Evolutionary conservation across 2,888 invertebrate species (phyloP).

Genomic region (Nymphalis c-album): DNA sequence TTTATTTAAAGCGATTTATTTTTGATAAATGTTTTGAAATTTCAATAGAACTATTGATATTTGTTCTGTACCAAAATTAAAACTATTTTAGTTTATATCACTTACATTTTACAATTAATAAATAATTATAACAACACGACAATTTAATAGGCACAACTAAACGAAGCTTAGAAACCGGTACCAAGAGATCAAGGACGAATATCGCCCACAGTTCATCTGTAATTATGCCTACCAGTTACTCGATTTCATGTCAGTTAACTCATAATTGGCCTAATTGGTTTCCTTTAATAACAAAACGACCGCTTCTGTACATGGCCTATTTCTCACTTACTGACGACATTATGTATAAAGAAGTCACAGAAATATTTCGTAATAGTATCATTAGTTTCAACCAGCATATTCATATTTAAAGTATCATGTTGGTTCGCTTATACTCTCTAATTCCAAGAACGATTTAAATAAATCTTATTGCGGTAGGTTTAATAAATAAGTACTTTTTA

Average conservation of each 20-base stretch:
- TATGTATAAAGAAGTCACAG: background rate
- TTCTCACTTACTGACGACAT: background rate
- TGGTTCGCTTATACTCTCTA: too few species aligned
- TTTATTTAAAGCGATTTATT: too few species aligned
- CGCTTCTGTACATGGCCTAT: slow-evolving; percentile 4
- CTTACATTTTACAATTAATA: slow-evolving; percentile 8
- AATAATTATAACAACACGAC: background rate
- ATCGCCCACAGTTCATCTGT: slow-evolving; percentile 51
- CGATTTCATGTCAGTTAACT: slow-evolving; percentile 64
- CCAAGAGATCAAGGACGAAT: slow-evolving; percentile 59
- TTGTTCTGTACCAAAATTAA: background rate
- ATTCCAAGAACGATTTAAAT: too few species aligned
- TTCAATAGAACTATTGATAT: background rate
- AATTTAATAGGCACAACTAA: slow-evolving; percentile 28
- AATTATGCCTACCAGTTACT: slow-evolving; percentile 48
- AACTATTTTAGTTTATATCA: background rate
- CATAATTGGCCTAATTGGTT: slow-evolving; percentile 51
- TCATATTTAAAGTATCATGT: too few species aligned
- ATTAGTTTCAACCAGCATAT: too few species aligned
- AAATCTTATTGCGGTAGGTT: too few species aligned
- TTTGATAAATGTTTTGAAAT: too few species aligned
- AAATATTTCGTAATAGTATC: background rate
- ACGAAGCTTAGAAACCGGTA: slow-evolving; percentile 30
- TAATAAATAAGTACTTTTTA: too few species aligned
- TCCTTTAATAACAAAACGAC: slow-evolving; percentile 47